These are phyloP conservation scores for Cepphus grylle DNA, from an alignment of 2,113 vertebrate genomes.

Conservation along the genomic window DNA sequence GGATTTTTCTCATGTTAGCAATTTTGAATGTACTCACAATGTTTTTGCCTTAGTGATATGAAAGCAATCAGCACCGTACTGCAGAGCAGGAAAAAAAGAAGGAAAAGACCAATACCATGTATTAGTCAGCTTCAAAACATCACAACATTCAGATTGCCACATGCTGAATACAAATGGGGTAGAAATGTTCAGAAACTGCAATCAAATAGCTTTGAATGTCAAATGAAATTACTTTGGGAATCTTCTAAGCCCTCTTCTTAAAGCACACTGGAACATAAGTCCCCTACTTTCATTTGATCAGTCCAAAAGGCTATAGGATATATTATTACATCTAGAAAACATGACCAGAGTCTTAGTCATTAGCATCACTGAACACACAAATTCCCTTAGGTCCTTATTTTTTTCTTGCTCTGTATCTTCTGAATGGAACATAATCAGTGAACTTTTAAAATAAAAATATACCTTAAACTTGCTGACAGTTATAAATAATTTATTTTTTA, in stretches of 20 bases:
- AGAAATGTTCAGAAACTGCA: slow-evolving; percentile 45
- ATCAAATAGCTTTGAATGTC: slow-evolving; percentile 70
- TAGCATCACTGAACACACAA: background rate
- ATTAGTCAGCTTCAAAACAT: slow-evolving; percentile 31
- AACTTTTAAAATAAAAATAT: background rate
- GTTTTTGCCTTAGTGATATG: slow-evolving; percentile 37
- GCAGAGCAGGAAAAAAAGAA: background rate
- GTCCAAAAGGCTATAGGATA: slow-evolving; percentile 58
- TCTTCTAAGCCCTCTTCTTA: slow-evolving; percentile 65
- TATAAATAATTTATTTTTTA: background rate
- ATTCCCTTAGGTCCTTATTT: slow-evolving; percentile 30
- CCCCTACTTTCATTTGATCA: slow-evolving; percentile 64
- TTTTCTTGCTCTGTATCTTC: background rate
- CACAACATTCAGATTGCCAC: slow-evolving; percentile 35
- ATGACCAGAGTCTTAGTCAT: slow-evolving; percentile 6
- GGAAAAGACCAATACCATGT: slow-evolving; percentile 2
- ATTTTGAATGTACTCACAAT: slow-evolving; percentile 17
- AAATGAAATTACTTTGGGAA: slow-evolving; percentile 71
- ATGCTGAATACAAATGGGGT: slow-evolving; percentile 57
- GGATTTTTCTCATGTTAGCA: slow-evolving; percentile 30
- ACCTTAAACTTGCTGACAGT: background rate
- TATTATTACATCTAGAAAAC: slow-evolving; percentile 62
- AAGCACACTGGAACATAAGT: slow-evolving; percentile 55
- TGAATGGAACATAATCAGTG: background rate
- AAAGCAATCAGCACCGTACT: slow-evolving; percentile 44